phyloP scores from a whole-genome alignment of 2,113 vertebrate genomes.

The Cygnus atratus region DNA sequence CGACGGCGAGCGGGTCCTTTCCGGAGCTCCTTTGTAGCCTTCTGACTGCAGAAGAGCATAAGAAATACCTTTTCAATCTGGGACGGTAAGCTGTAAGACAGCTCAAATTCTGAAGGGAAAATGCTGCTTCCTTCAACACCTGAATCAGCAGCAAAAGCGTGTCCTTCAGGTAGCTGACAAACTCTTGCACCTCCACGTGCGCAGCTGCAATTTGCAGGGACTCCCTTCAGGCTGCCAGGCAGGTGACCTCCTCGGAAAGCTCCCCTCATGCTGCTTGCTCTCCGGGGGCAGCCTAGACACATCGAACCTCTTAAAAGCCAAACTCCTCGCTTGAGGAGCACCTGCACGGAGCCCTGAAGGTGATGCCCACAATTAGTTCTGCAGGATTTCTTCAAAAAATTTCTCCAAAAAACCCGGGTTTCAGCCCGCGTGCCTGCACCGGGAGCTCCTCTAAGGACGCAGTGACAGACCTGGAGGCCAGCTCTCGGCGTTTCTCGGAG shows the following conservation, averaged over 20 bases:
- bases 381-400: neutral
- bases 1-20: neutral
- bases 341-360: neutral
- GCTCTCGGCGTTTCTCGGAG: neutral
- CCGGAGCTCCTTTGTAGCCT: neutral
- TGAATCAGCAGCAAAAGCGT: neutral
- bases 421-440: accelerated
- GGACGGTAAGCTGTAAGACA: neutral
- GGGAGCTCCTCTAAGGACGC: neutral
- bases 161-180: neutral
- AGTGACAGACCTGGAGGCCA: neutral
- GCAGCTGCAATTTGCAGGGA: neutral
- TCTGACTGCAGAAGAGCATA: neutral
- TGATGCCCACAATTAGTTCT: neutral
- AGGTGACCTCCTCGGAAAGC: neutral
- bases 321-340: neutral
- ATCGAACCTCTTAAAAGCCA: neutral
- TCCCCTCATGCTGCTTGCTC: neutral
- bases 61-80: neutral
- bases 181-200: neutral
- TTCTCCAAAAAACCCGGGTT: too few species aligned
- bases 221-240: neutral
- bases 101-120: neutral
- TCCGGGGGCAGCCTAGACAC: neutral
- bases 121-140: neutral